These are phyloP conservation scores for Argyrosomus regius DNA, from an alignment of 2,797 vertebrate species.

Conservation along the genomic window DNA sequence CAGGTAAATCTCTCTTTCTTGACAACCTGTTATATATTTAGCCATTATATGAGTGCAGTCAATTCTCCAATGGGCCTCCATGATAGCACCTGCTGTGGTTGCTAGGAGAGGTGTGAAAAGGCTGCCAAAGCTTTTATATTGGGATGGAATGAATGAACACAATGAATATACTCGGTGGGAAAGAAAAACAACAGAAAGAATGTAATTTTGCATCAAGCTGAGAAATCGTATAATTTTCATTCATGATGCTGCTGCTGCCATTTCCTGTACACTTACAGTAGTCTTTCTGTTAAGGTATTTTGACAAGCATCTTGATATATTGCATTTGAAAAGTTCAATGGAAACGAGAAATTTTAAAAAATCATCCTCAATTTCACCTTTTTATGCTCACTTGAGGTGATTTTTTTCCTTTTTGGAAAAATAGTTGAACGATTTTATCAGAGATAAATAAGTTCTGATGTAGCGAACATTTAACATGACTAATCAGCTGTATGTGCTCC, in stretches of 20 bases:
- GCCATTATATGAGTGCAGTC: conserved; percentile 23
- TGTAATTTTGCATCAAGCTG: conserved; percentile 19
- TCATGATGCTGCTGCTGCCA: conserved; percentile 3
- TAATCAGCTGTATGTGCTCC: no score
- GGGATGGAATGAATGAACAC: conserved; percentile 33
- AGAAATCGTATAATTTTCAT: conserved; percentile 22
- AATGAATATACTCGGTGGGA: conserved; percentile 8
- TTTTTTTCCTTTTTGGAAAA: no score
- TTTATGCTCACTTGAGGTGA: no score
- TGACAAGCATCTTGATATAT: no score
- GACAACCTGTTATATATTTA: conserved; percentile 39
- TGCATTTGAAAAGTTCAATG: no score
- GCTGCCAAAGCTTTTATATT: conserved; percentile 30
- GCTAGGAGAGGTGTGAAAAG: conserved; percentile 46
- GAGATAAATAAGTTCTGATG: no score
- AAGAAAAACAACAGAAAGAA: conserved; percentile 15
- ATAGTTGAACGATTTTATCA: no score
- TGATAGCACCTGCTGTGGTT: conserved; percentile 46
- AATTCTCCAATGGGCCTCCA: conserved; percentile 35
- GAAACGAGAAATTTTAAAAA: rapidly evolving
- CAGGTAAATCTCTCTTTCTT: conserved; percentile 30
- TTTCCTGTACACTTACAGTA: background rate
- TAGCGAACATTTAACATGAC: no score
- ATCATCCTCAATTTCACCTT: no score
- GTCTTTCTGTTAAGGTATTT: no score